These are phyloP conservation scores for Scolopax mira DNA, from an alignment of 2,113 vertebrate genomes.

Conservation along the genomic window DNA sequence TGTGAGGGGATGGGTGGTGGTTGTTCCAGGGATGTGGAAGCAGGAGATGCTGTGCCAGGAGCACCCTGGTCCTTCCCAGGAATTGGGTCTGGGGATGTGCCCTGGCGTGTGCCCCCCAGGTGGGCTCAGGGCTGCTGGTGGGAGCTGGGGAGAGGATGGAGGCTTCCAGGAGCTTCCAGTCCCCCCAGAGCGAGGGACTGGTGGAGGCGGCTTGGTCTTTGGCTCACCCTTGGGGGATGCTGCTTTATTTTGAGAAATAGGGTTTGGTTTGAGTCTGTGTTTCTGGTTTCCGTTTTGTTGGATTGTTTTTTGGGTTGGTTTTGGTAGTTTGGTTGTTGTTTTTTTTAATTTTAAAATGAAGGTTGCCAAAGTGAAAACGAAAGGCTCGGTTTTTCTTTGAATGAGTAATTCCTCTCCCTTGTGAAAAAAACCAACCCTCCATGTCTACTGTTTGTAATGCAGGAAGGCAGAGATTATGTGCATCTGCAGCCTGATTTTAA, in stretches of 20 bases:
- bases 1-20: fast-evolving
- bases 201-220: background rate
- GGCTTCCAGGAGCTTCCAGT: background rate
- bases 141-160: background rate
- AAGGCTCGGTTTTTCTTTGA: background rate
- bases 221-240: background rate
- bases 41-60: background rate
- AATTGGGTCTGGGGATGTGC: fast-evolving
- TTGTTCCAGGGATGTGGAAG: background rate
- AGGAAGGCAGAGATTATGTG: background rate
- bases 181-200: background rate
- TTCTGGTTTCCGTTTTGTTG: background rate
- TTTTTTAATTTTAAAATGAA: background rate
- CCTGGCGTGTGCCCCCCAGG: background rate
- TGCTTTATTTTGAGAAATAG: background rate
- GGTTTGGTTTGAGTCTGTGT: fast-evolving
- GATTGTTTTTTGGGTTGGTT: too few species aligned
- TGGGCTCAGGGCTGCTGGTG: background rate
- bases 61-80: background rate
- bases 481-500: slow-evolving; percentile 36
- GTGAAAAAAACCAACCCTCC: background rate
- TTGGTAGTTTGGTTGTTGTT: too few species aligned
- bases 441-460: background rate
- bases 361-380: background rate
- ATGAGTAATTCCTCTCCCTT: background rate